Conservation (phyloP, 2,888 invertebrate species). For the Diploptera punctata region DNA sequence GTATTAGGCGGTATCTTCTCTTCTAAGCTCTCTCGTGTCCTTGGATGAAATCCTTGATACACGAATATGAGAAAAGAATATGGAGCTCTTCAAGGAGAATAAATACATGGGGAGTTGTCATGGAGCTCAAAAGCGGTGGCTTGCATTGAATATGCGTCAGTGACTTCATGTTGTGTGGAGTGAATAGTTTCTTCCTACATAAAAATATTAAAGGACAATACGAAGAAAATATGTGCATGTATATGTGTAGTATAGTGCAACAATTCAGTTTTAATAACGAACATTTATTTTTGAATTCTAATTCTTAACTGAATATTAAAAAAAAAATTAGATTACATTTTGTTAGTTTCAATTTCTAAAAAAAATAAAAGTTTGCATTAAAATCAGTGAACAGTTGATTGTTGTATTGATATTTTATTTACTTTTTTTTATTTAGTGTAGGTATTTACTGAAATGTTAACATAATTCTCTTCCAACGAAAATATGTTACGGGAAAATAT, state of each 20-base stretch:
- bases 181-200: background rate
- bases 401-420: too few species aligned
- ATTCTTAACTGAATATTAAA: background rate
- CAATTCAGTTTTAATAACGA: background rate
- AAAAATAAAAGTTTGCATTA: too few species aligned
- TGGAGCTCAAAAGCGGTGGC: background rate
- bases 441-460: too few species aligned
- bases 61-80: background rate
- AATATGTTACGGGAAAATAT: too few species aligned
- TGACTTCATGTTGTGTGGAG: background rate
- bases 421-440: too few species aligned
- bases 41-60: background rate
- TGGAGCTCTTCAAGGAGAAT: conserved; percentile 1
- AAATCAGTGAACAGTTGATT: too few species aligned
- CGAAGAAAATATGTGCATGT: background rate
- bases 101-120: background rate
- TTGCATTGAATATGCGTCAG: background rate
- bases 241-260: background rate
- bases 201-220: background rate
- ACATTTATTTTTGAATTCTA: background rate
- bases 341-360: too few species aligned
- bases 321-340: too few species aligned
- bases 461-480: too few species aligned
- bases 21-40: background rate
- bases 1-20: background rate